These are phyloP conservation scores for Marmota flaviventris DNA, from an alignment of 2,113 vertebrate genomes.

Conservation along the genomic window DNA sequence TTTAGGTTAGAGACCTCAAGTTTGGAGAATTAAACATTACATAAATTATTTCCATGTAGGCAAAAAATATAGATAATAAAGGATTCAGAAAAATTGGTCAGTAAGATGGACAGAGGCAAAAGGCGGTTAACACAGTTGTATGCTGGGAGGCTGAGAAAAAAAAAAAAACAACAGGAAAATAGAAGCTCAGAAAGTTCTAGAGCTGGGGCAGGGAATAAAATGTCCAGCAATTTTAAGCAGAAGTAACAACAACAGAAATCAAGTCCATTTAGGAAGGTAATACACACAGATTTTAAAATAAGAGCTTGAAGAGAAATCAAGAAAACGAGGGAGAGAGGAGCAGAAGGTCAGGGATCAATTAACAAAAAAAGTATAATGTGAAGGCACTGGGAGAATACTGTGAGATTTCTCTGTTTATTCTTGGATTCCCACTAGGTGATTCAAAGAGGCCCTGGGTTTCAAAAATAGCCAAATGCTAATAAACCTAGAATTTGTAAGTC, in stretches of 20 bases:
- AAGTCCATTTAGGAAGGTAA: not conserved
- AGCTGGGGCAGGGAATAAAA: not conserved
- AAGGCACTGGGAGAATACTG: not conserved
- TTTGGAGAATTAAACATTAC: not conserved
- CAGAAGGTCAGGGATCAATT: not conserved
- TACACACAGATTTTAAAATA: not conserved
- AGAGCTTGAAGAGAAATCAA: not conserved
- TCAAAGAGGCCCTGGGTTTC: not conserved
- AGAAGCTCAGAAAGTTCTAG: not conserved
- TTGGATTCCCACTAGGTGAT: not conserved
- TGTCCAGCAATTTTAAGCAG: not conserved
- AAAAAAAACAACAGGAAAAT: not conserved
- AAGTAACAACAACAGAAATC: not conserved
- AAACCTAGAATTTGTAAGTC: not conserved
- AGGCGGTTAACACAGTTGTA: not conserved
- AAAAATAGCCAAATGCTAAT: not conserved
- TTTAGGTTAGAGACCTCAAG: not conserved
- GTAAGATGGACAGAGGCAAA: not conserved
- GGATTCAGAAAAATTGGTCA: not conserved
- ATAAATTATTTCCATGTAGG: not conserved
- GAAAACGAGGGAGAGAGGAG: not conserved
- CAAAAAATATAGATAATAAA: not conserved
- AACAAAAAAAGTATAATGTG: not conserved
- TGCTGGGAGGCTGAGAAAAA: not conserved
- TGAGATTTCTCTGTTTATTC: not conserved